Evolutionary conservation across 1,140 invertebrate genomes (phyloP), one percentile per base, ranked within the genome.

Genomic region (Bombus turneri): DNA sequence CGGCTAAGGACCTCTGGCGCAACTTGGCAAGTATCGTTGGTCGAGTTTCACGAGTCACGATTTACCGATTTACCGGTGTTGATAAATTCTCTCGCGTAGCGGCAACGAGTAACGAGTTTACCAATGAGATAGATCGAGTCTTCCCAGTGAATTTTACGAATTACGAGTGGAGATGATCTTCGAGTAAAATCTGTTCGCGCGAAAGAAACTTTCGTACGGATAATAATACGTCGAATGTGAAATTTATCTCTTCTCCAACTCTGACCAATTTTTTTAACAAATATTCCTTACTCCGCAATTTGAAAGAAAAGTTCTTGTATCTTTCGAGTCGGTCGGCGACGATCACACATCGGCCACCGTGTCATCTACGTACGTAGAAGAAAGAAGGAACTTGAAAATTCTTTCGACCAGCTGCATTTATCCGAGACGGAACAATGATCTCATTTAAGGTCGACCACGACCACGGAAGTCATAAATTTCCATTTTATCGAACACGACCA

Each of bases 391-490:
- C 4, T 37, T 25, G 28, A 43, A 79, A 66, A 34, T 72, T 43
- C 22, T 12, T 43, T 57, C 53, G 37, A 82, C 13, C 22, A 22
- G 41, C 13, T 28, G 66, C 22, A n/a, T 41, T 79, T 59, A 79
- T 59, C 66, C 39, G 37, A 47, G 64, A 68, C 62, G 28, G 64
- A 79, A 84, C 83, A 84, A 79, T 76, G 83, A 84, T 84, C 66
- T 79, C 76, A 53, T 84, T 84, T 84, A 72, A 79, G 76, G 53
- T 59, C 75, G 47, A 6, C 62, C 62, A 15, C 37, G 62, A 43
- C 37, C 15, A 37, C 62, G 83, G 83, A 84, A 84, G 83, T 84
- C 66, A 84, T 84, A 84, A 84, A 84, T 84, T 79, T 84, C 18
- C 75, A 71, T 43, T 84, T 79, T 84, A 84, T 84, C 81, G 73